Evolutionary conservation across 2,797 vertebrate species (phyloP).

Genomic region (Glossophaga mutica): DNA sequence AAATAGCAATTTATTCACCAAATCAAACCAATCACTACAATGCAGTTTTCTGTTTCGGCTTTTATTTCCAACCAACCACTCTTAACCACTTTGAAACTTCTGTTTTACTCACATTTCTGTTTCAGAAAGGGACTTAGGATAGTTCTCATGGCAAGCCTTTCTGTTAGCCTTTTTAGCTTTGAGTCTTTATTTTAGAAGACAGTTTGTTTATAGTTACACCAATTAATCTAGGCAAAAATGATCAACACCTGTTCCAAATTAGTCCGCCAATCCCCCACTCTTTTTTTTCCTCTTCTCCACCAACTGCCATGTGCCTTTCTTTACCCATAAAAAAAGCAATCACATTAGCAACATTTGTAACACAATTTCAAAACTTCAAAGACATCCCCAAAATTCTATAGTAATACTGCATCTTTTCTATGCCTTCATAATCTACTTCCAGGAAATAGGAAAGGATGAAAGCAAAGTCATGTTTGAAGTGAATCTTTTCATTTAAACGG

Average conservation of each 20-base stretch:
- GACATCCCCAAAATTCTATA: conserved; percentile 45
- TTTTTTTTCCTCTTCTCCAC: neutral
- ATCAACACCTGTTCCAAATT: conserved; percentile 62
- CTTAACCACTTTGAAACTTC: conserved; percentile 76
- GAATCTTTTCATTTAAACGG: conserved; percentile 24
- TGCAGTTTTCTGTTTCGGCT: conserved; percentile 79
- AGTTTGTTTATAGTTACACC: conserved; percentile 51
- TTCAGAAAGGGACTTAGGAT: neutral
- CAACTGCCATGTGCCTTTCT: conserved; percentile 48
- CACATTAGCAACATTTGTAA: conserved; percentile 45
- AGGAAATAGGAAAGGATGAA: conserved; percentile 25
- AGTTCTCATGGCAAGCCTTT: conserved; percentile 29
- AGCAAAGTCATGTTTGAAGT: conserved; percentile 57
- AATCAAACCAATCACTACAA: conserved; percentile 84
- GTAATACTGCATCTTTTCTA: conserved; percentile 47
- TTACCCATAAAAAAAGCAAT: conserved; percentile 65
- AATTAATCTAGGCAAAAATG: conserved; percentile 32
- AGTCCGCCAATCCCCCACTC: neutral
- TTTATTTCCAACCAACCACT: conserved; percentile 80
- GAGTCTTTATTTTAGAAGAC: conserved; percentile 11
- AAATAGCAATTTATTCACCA: conserved; percentile 85
- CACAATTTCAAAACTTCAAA: conserved; percentile 67
- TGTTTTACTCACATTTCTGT: conserved; percentile 73
- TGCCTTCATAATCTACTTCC: conserved; percentile 54
- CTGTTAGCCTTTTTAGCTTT: conserved; percentile 29